phyloP scores from a whole-genome alignment of 2,888 invertebrate genomes.

The Cyaniris semiargus region DNA sequence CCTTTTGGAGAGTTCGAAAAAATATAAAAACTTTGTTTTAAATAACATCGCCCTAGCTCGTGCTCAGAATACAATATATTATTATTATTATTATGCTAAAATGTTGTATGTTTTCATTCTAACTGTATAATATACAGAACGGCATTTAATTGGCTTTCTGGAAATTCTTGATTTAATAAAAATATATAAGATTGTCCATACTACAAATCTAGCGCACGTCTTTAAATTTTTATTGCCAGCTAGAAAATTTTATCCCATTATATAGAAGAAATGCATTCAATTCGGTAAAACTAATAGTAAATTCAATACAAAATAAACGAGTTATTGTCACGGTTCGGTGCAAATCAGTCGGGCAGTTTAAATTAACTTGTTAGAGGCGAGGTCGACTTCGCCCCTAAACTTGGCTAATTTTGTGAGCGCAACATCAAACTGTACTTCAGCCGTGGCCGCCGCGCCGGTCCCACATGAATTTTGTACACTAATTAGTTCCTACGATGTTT shows the following conservation, averaged over 20 bases:
- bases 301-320: conserved; percentile 73
- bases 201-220: too few species aligned
- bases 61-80: neutral
- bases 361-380: conserved; percentile 75
- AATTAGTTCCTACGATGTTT: conserved; percentile 76
- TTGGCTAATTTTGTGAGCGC: conserved; percentile 77
- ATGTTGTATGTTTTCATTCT: too few species aligned
- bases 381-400: conserved; percentile 75
- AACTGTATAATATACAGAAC: too few species aligned
- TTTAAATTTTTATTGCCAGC: too few species aligned
- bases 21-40: neutral
- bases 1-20: neutral
- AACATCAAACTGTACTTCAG: conserved; percentile 77
- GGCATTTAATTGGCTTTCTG: too few species aligned
- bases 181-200: too few species aligned
- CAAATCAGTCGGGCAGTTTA: conserved; percentile 76
- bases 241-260: too few species aligned
- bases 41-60: neutral
- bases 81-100: too few species aligned
- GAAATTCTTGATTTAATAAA: too few species aligned
- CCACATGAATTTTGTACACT: conserved; percentile 78
- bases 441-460: conserved; percentile 70
- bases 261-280: neutral
- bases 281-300: neutral
- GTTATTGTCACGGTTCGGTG: conserved; percentile 74